A percentile compares a stretch with the other conserved stretches of the same genome.
These are phyloP conservation scores for Agrilus planipennis DNA, from an alignment of 1,140 invertebrate species.

Conservation along the genomic window DNA sequence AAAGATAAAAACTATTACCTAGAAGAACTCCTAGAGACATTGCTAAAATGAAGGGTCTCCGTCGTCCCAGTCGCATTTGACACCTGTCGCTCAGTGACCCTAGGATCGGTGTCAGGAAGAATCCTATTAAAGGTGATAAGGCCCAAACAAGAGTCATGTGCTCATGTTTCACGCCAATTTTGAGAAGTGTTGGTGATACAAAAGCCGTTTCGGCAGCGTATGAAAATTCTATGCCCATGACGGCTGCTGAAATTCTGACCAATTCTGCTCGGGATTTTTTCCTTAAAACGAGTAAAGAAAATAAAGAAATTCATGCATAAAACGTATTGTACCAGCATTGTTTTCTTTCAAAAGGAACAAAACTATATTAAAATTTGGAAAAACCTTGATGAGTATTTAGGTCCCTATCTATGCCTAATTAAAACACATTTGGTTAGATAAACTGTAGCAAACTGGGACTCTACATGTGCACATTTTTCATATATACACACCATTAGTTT, in stretches of 20 bases:
- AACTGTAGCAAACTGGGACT: no score
- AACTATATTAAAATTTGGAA: no score
- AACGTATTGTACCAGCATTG: no score
- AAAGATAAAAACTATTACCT: constrained; percentile 47
- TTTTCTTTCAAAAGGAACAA: no score
- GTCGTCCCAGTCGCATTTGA: constrained; percentile 60
- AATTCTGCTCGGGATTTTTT: constrained; percentile 72
- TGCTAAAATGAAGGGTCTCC: constrained; percentile 83
- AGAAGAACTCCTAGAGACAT: constrained; percentile 81
- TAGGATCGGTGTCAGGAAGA: constrained; percentile 84
- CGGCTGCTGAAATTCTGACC: constrained; percentile 78
- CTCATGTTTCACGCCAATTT: constrained; percentile 81
- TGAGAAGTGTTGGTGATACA: constrained; percentile 86
- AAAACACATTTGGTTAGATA: no score
- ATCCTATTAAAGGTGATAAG: constrained; percentile 79
- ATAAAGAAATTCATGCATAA: no score
- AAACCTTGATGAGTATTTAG: no score
- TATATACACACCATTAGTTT: no score
- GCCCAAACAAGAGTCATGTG: constrained; percentile 96
- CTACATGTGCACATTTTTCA: no score
- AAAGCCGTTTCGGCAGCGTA: constrained; percentile 96
- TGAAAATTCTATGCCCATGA: constrained; percentile 96
- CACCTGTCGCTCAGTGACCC: constrained; percentile 89
- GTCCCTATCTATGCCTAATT: no score
- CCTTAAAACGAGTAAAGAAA: constrained; percentile 40